Conservation (phyloP, 2,888 invertebrate species). For the Lasioglossum lativentre region DNA sequence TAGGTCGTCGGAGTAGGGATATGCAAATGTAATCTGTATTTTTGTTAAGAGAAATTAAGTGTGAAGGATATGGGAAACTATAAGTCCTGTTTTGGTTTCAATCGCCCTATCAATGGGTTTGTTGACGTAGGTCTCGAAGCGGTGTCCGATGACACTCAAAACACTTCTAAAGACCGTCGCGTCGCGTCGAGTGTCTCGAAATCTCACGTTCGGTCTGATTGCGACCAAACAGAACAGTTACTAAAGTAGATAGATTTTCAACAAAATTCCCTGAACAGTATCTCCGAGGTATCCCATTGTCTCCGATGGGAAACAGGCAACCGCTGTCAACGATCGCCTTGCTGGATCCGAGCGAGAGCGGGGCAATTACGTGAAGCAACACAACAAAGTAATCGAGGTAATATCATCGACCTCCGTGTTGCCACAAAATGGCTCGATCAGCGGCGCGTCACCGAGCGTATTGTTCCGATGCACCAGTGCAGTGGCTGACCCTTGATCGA, state of each 20-base stretch:
- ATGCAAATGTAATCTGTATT: too few relatives aligned
- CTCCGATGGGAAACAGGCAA: background rate
- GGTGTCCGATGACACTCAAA: too few relatives aligned
- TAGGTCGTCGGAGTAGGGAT: too few relatives aligned
- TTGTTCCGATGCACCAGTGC: conserved; percentile 11
- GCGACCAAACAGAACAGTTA: too few relatives aligned
- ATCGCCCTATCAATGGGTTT: too few relatives aligned
- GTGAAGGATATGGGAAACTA: too few relatives aligned
- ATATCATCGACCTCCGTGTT: conserved; percentile 1
- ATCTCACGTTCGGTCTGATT: too few relatives aligned
- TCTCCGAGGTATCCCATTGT: background rate
- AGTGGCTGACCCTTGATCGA: conserved; percentile 15
- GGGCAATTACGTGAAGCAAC: background rate
- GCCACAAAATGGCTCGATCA: background rate
- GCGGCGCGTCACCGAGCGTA: conserved; percentile 4
- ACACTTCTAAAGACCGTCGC: too few relatives aligned
- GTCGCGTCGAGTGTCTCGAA: too few relatives aligned
- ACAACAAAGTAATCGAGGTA: conserved; percentile 6
- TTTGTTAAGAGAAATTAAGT: too few relatives aligned
- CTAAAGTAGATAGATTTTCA: background rate
- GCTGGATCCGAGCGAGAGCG: background rate
- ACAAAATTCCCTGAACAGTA: background rate
- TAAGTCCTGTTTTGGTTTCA: too few relatives aligned
- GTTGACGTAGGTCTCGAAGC: too few relatives aligned
- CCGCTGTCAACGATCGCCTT: background rate